A percentile compares a stretch with the other conserved stretches of the same genome.
Evolutionary conservation across 2,113 vertebrate species (phyloP).

Genomic region (Rissa tridactyla): DNA sequence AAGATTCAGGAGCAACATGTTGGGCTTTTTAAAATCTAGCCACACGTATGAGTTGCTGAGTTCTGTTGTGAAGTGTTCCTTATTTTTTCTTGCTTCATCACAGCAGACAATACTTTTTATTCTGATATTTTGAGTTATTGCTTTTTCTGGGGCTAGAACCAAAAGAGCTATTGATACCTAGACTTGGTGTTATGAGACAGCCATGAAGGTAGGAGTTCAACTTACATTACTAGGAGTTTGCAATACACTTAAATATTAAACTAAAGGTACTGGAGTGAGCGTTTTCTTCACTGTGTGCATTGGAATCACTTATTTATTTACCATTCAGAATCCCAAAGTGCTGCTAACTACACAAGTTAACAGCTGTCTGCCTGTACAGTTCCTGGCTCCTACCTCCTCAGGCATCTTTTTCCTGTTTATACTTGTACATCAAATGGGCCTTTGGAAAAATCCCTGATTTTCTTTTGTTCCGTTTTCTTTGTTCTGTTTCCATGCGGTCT

Average conservation of each 20-base stretch:
- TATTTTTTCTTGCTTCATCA: not conserved
- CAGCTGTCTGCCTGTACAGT: constrained; percentile 42
- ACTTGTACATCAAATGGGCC: constrained; percentile 61
- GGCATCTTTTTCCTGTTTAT: constrained; percentile 70
- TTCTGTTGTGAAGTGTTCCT: not conserved
- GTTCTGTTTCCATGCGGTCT: constrained; percentile 67
- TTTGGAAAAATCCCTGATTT: constrained; percentile 65
- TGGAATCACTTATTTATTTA: not conserved
- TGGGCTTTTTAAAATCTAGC: not conserved
- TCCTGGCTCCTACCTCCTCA: constrained; percentile 43
- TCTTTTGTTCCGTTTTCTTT: constrained; percentile 65
- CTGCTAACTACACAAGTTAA: not conserved
- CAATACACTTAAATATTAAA: not conserved
- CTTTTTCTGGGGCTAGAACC: not conserved
- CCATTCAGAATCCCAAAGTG: not conserved
- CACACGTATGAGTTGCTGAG: fast-evolving
- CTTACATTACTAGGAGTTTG: not conserved
- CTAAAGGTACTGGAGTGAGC: not conserved
- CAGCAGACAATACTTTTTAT: not conserved
- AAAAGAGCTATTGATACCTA: not conserved
- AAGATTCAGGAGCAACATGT: not conserved
- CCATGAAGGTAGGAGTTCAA: not conserved
- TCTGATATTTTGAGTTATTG: not conserved
- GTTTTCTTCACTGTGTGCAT: not conserved
- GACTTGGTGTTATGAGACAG: not conserved